Percentiles rank a stretch among this genome's conserved stretches.
Evolutionary conservation across 2,888 invertebrate genomes (phyloP).

Genomic region (Junonia oenone): DNA sequence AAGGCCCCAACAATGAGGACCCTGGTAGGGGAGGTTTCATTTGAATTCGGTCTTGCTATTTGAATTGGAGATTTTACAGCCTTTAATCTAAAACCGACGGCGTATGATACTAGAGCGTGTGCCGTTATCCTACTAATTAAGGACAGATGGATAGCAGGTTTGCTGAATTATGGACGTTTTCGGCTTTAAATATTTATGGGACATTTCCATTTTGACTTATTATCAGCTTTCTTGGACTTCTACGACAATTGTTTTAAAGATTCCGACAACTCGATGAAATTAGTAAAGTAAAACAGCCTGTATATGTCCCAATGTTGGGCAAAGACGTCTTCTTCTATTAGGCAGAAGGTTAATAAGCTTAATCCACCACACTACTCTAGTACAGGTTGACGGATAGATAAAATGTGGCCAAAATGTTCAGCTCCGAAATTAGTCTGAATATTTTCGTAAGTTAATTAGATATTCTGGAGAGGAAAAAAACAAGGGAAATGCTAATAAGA

Average conservation of each 20-base stretch:
- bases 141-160: constrained; percentile 39
- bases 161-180: constrained; percentile 11
- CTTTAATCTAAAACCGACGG: constrained; percentile 66
- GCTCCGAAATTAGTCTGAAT: too few relatives aligned
- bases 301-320: too few relatives aligned
- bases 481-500: neutral
- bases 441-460: neutral
- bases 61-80: constrained; percentile 73
- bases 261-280: too few relatives aligned
- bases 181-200: neutral
- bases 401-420: too few relatives aligned
- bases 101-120: constrained; percentile 47
- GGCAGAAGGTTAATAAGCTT: too few relatives aligned
- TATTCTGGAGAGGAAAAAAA: neutral
- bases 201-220: neutral
- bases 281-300: too few relatives aligned
- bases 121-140: constrained; percentile 62
- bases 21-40: constrained; percentile 48
- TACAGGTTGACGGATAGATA: too few relatives aligned
- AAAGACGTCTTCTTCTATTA: too few relatives aligned
- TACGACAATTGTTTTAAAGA: neutral
- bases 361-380: too few relatives aligned
- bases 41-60: constrained; percentile 63
- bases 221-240: neutral
- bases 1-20: neutral